Evolutionary conservation across 2,888 invertebrate genomes (phyloP).

Genomic region (Nymphalis c-album): DNA sequence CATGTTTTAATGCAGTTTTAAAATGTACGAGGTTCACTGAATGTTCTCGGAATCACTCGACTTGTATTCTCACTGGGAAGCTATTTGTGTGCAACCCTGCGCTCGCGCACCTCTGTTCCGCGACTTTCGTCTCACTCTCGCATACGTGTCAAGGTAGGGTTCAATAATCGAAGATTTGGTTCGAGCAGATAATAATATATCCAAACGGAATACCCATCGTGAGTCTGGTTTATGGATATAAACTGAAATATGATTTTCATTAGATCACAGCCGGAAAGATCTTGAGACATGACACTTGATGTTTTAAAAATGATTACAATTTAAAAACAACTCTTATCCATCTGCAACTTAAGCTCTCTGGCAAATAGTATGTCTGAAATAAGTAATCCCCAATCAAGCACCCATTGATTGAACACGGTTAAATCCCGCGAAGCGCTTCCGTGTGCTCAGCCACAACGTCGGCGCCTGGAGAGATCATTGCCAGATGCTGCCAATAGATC

Average conservation of each 20-base stretch:
- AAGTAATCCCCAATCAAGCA: slow-evolving; percentile 38
- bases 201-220: slow-evolving; percentile 60
- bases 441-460: slow-evolving; percentile 51
- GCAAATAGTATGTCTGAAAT: slow-evolving; percentile 28
- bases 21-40: slow-evolving; percentile 45
- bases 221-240: slow-evolving; percentile 62
- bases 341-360: slow-evolving; percentile 48
- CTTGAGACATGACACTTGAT: slow-evolving; percentile 11
- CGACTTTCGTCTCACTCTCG: slow-evolving; percentile 66
- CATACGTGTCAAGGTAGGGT: slow-evolving; percentile 81
- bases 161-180: slow-evolving; percentile 78
- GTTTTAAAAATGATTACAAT: slow-evolving; percentile 4
- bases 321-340: slow-evolving; percentile 51
- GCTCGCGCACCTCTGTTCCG: slow-evolving; percentile 68
- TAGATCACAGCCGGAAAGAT: slow-evolving; percentile 54
- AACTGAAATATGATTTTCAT: slow-evolving; percentile 60
- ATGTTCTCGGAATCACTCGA: slow-evolving; percentile 72
- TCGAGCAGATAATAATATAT: slow-evolving; percentile 65
- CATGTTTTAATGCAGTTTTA: slow-evolving; percentile 39
- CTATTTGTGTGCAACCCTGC: slow-evolving; percentile 78
- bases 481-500: slow-evolving; percentile 77
- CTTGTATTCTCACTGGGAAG: slow-evolving; percentile 63
- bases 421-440: slow-evolving; percentile 70
- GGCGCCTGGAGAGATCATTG: slow-evolving; percentile 73
- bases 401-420: slow-evolving; percentile 72